phyloP scores from a whole-genome alignment of 1,140 invertebrate species.

The Drosophila sucinea region DNA sequence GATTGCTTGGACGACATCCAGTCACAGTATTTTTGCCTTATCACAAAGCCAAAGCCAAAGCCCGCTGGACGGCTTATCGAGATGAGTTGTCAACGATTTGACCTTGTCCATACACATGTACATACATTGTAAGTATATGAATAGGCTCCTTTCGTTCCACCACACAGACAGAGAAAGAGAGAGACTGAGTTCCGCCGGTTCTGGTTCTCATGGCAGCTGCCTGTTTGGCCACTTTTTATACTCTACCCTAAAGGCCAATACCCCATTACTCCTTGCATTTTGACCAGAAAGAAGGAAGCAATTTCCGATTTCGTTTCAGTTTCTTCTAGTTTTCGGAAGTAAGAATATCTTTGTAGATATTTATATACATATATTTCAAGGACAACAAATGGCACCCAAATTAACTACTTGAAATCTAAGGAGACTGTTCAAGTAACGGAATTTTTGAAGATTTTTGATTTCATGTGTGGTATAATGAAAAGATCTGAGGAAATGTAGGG shows the following conservation, averaged over 20 bases:
- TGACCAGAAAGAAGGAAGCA: not conserved
- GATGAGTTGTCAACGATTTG: constrained; percentile 41
- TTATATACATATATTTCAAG: too few species aligned
- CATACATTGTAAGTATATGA: not conserved
- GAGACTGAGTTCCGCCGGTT: constrained; percentile 5
- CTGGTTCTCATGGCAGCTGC: constrained; percentile 57
- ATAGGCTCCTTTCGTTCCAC: constrained; percentile 34
- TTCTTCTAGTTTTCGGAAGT: too few species aligned
- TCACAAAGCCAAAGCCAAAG: constrained; percentile 34
- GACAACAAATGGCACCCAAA: too few species aligned
- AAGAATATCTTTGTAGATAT: too few species aligned
- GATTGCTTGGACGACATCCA: not conserved
- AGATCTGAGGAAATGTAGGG: not conserved
- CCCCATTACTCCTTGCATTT: not conserved
- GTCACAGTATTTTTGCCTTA: constrained; percentile 43
- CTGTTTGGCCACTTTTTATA: constrained; percentile 68
- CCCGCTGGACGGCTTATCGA: constrained; percentile 62
- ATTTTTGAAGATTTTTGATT: too few species aligned
- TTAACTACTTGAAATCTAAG: too few species aligned
- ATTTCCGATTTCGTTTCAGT: not conserved
- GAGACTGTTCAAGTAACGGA: too few species aligned
- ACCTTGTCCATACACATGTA: constrained; percentile 58
- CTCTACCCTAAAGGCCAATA: not conserved
- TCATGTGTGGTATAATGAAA: too few species aligned
- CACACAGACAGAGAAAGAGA: not conserved